phyloP scores from a whole-genome alignment of 2,113 vertebrate species.

The Coturnix japonica region DNA sequence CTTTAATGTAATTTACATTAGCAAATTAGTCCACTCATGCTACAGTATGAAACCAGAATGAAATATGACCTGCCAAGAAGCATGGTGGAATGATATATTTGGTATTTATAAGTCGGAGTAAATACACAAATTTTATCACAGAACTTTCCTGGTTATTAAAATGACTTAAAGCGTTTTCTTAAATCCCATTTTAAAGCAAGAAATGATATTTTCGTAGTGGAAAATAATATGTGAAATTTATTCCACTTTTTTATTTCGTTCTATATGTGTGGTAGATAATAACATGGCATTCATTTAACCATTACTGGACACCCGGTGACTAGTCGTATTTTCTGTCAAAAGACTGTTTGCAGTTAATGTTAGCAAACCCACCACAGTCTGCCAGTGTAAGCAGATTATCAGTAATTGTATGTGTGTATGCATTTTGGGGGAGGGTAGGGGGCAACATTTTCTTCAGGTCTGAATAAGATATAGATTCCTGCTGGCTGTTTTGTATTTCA shows the following conservation, averaged over 20 bases:
- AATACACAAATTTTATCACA: slow-evolving; percentile 56
- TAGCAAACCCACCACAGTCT: slow-evolving; percentile 89
- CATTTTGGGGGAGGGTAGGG: slow-evolving; percentile 87
- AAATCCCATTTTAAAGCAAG: slow-evolving; percentile 57
- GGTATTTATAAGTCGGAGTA: slow-evolving; percentile 61
- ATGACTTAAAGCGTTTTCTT: slow-evolving; percentile 60
- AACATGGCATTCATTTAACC: slow-evolving; percentile 89
- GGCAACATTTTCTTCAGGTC: slow-evolving; percentile 90
- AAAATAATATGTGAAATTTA: slow-evolving; percentile 79
- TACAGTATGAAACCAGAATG: slow-evolving; percentile 32
- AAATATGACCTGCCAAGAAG: slow-evolving; percentile 56
- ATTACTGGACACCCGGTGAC: slow-evolving; percentile 92
- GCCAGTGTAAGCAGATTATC: slow-evolving; percentile 93
- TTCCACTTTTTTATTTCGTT: slow-evolving; percentile 84
- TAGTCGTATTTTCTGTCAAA: slow-evolving; percentile 89
- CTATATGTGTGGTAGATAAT: slow-evolving; percentile 89
- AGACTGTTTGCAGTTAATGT: slow-evolving; percentile 92
- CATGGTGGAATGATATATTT: slow-evolving; percentile 56
- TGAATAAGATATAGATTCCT: slow-evolving; percentile 92
- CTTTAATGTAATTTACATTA: slow-evolving; percentile 55
- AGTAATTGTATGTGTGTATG: slow-evolving; percentile 95
- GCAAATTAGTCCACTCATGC: slow-evolving; percentile 21
- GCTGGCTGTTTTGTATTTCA: slow-evolving; percentile 93
- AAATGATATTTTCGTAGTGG: slow-evolving; percentile 68
- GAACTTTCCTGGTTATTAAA: slow-evolving; percentile 64